Evolutionary conservation across 2,113 vertebrate species (phyloP).

Genomic region (Corapipo altera): DNA sequence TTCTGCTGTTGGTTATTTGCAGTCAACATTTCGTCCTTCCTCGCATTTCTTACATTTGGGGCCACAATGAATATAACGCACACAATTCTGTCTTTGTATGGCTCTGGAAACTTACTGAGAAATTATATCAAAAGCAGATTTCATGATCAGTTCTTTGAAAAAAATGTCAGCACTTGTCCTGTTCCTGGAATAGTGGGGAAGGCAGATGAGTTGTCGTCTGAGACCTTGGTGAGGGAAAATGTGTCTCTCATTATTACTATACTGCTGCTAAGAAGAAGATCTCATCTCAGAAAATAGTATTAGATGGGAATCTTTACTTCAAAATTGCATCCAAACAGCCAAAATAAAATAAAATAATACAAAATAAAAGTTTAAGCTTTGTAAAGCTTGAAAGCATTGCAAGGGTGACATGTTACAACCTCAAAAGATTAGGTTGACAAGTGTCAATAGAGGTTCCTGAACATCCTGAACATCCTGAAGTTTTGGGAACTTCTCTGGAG

Average conservation of each 20-base stretch:
- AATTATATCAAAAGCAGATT: neutral
- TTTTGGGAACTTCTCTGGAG: neutral
- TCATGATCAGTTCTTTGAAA: neutral
- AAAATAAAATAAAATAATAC: neutral
- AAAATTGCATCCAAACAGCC: neutral
- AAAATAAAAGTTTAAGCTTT: neutral
- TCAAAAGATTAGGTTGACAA: neutral
- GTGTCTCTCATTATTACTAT: neutral
- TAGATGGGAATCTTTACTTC: neutral
- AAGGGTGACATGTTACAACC: neutral
- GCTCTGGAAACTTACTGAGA: neutral
- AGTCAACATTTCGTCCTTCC: neutral
- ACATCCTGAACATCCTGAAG: neutral
- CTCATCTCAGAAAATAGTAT: neutral
- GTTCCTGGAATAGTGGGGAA: neutral
- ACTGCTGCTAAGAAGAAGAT: neutral
- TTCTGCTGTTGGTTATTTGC: neutral
- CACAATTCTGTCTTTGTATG: neutral
- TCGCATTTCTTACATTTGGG: neutral
- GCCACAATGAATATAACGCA: accelerated
- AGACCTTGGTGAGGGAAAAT: neutral
- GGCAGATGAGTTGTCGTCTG: neutral
- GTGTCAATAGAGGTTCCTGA: neutral
- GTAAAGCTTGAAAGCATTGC: neutral
- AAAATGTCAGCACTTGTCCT: neutral